Evolutionary conservation across 2,797 vertebrate genomes (phyloP).

Genomic region (Lepilemur septentrionalis): DNA sequence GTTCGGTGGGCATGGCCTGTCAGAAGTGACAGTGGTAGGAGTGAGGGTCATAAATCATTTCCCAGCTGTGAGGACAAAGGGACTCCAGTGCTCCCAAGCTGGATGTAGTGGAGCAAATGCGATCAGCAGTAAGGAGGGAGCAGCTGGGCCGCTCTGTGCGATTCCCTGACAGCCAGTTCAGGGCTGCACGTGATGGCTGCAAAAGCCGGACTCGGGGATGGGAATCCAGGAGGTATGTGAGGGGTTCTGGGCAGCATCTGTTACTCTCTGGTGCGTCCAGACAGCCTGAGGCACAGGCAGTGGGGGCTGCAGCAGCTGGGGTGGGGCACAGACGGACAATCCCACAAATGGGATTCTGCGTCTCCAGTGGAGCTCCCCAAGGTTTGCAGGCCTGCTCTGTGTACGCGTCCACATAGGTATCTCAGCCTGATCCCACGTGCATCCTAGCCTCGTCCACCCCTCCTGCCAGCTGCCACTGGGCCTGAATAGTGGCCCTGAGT

Average conservation of each 20-base stretch:
- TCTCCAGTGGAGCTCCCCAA: background rate
- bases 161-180: background rate
- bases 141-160: fast-evolving
- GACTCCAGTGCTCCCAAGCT: background rate
- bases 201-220: background rate
- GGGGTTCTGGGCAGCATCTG: background rate
- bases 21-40: background rate
- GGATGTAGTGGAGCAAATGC: background rate
- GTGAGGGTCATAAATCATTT: background rate
- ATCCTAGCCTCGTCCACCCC: no score
- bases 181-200: background rate
- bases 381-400: background rate
- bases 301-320: no score
- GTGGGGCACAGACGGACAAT: background rate
- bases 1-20: fast-evolving
- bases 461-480: background rate
- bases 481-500: background rate
- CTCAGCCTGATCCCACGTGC: background rate
- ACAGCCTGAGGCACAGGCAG: background rate
- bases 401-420: fast-evolving
- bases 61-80: constrained; percentile 18
- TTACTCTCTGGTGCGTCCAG: background rate
- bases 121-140: background rate
- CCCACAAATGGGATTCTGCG: background rate
- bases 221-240: background rate